phyloP scores from a whole-genome alignment of 2,113 vertebrate genomes.

The Microcebus tavaratra region DNA sequence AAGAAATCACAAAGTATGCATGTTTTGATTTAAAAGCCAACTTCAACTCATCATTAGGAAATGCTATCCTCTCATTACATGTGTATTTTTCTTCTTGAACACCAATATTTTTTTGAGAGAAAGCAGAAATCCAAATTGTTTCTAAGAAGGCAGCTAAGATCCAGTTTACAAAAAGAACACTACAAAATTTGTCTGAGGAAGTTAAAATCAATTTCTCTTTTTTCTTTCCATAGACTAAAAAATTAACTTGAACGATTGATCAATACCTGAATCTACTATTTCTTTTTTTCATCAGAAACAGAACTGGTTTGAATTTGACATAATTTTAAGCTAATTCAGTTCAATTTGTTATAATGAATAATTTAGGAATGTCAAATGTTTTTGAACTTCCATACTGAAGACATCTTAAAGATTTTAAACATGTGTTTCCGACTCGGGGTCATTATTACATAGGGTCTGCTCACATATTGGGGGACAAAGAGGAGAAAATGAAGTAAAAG shows the following conservation, averaged over 20 bases:
- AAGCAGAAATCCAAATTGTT: constrained; percentile 25
- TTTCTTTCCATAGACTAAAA: not conserved
- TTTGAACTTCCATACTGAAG: not conserved
- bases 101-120: constrained; percentile 5
- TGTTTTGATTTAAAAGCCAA: not conserved
- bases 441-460: not conserved
- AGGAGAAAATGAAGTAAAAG: not conserved
- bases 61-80: not conserved
- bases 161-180: not conserved
- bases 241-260: constrained; percentile 2
- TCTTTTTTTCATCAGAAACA: not conserved
- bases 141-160: not conserved
- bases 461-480: not conserved
- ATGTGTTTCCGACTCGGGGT: too few relatives aligned
- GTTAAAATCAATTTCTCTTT: not conserved
- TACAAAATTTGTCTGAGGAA: not conserved
- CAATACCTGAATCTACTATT: not conserved
- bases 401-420: not conserved
- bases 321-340: not conserved
- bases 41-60: not conserved
- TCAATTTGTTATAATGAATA: not conserved
- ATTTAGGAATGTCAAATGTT: not conserved
- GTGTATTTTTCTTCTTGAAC: constrained; percentile 21
- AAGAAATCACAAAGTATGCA: not conserved
- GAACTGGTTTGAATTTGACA: not conserved